Percentiles rank a stretch among this genome's conserved stretches.
phyloP scores from a whole-genome alignment of 2,888 invertebrate species.

The Drosophila fulvimacula region DNA sequence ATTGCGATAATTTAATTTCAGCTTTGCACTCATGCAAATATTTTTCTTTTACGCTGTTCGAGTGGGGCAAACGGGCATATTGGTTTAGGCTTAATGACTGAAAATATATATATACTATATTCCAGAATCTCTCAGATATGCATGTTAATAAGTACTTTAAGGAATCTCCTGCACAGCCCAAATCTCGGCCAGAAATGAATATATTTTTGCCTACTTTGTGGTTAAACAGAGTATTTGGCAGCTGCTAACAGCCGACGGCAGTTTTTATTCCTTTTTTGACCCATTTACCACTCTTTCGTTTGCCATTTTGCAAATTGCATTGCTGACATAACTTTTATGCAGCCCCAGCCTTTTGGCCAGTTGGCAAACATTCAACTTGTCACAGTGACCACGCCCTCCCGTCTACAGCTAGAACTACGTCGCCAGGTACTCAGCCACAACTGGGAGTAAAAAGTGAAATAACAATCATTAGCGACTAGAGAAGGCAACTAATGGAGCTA shows the following conservation, averaged over 20 bases:
- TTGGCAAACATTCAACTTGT: conserved; percentile 62
- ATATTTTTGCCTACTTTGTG: neutral
- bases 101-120: too few species aligned
- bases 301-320: conserved; percentile 41
- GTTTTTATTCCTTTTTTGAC: conserved; percentile 26
- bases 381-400: conserved; percentile 45
- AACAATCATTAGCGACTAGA: conserved; percentile 7
- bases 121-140: too few species aligned
- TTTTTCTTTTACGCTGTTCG: neutral
- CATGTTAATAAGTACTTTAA: neutral
- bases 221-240: neutral
- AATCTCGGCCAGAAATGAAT: neutral
- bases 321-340: conserved; percentile 64
- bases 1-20: neutral
- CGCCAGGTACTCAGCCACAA: conserved; percentile 14
- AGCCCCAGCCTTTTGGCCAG: conserved; percentile 44
- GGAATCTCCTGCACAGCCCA: neutral
- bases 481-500: neutral
- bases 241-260: conserved; percentile 14
- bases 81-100: neutral
- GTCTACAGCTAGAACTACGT: conserved; percentile 24
- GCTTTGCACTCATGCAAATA: neutral
- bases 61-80: neutral
- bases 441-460: neutral
- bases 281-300: neutral